Base-by-base conservation (phyloP, 2,797 vertebrate genomes). In the Enteromius fasciolatus region DNA sequence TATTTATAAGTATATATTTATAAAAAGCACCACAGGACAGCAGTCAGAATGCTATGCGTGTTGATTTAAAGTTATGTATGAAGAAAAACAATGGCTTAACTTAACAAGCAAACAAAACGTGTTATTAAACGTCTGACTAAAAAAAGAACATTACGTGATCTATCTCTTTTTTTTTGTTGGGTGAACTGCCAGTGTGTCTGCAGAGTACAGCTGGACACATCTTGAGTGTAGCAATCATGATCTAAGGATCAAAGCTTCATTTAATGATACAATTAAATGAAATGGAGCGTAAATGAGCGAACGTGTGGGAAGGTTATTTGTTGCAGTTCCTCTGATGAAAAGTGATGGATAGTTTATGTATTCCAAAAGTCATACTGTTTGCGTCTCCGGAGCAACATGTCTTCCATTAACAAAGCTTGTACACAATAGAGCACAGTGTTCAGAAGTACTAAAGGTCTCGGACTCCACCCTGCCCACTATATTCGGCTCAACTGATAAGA, bases 401-500 rank as follows among this genome's bases (percentile, higher is more conserved):
- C 54, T 64, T 1, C 1, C 12, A 28, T 31, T 48, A 73, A 80
- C 41, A 82, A 52, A 31, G 48, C 72, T n/a, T 44, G 61, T 66
- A 33, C 69, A 64, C 31, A 74, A 81, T n/a, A 74, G 39, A 46
- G 54, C 41, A 63, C 69, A 80, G 54, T 64, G n/a, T 82, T 67
- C 64, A 70, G 5, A 83, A 81, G 44, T 75, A 15, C 33, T 67
- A 76, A 82, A 78, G 74, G 74, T 83, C 54, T 70, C 54, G 6
- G 20, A 78, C 74, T 77, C 75, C 81, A 83, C 64, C 81, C 31
- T 76, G 48, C 10, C 20, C 0, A 9, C 81, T 68, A 15, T 25
- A 76, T 75, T 76, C 17, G 12, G 74, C 52, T 25, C 75, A 70
- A 78, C 75, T 83, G 81, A 70, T 83, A 83, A 70, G 66, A 70